phyloP scores from a whole-genome alignment of 2,113 vertebrate genomes.

The Cheilinus undulatus region DNA sequence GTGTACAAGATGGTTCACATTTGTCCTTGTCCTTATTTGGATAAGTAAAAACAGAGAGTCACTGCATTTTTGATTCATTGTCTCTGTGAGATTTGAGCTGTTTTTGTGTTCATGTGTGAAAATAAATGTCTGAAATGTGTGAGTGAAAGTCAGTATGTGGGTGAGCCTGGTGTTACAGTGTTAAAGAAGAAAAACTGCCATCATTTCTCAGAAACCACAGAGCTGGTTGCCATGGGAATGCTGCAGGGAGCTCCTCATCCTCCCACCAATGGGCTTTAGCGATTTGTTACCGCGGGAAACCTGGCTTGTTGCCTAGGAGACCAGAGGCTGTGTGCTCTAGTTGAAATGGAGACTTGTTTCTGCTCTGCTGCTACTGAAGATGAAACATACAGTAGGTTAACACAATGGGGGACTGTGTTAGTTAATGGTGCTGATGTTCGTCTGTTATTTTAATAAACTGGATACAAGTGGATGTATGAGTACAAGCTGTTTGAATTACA shows the following conservation, averaged over 20 bases:
- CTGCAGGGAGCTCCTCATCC: constrained; percentile 75
- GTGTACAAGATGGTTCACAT: not conserved
- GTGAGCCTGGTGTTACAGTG: constrained; percentile 53
- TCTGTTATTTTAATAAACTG: constrained; percentile 11
- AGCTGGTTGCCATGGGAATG: constrained; percentile 79
- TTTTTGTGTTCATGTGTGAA: constrained; percentile 8
- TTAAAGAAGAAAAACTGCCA: constrained; percentile 43
- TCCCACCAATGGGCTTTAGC: constrained; percentile 68
- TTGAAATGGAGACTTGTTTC: constrained; percentile 44
- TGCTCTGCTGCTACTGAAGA: constrained; percentile 33
- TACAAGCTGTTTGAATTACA: constrained; percentile 4
- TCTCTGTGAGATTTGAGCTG: not conserved
- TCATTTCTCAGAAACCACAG: constrained; percentile 69
- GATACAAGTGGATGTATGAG: constrained; percentile 39
- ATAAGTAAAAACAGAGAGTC: not conserved
- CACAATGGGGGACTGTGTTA: constrained; percentile 1
- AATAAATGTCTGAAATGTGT: not conserved
- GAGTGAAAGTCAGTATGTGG: constrained; percentile 30
- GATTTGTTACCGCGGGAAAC: constrained; percentile 71
- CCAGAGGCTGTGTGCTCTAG: constrained; percentile 56
- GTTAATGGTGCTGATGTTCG: constrained; percentile 9
- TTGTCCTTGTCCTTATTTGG: constrained; percentile 1
- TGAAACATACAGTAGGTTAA: constrained; percentile 28
- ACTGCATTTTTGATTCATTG: constrained; percentile 7
- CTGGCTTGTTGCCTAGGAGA: constrained; percentile 78